Evolutionary conservation across 2,888 invertebrate species (phyloP), one percentile per base, ranked within the genome.

Genomic region (Acholoe squamosa): DNA sequence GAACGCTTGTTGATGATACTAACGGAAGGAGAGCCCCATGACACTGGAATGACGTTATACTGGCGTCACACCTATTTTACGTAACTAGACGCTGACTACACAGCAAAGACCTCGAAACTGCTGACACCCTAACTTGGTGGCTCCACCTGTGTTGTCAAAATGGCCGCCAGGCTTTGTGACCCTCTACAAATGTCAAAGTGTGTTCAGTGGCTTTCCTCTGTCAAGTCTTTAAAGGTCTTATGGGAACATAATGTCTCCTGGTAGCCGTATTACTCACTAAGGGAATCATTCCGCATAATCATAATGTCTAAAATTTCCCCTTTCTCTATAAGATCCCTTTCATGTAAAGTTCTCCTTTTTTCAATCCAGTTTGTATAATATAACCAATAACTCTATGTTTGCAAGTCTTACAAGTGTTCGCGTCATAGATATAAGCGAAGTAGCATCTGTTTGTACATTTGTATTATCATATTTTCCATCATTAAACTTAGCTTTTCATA

Each of bases 101-200:
- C 71, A 28, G 19, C 71, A 80, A 12, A 80, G 43, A 33, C 80
- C 33, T 80, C 16, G 80, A 80, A 80, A 80, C 80, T 80, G 80
- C 80, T 80, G 80, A 80, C 80, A 80, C 80, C 80, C 80, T 31
- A 5, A 16, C 43, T 80, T 19, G 80, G 80, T 80, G 80, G 80
- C 43, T 12, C 43, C 43, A 80, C 43, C 19, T 34, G 80, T 80
- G 80, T 43, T 80, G 80, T 80, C 80, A 43, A 80, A 43, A 33
- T 80, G 80, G 80, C 80, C 80, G 43, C 33, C 80, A 43, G 33
- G 7, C 34, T 80, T 19, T 43, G 80, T 80, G 80, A 3, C 16
- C 28, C 28, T 71, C 71, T n/a, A 14, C 25, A 71, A n/a, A 14
- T 71, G 71, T 71, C 14, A 25, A 71, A 28, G 71, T 71, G 71